phyloP scores from a whole-genome alignment of 2,113 vertebrate species.

The Stigmatopora argus region DNA sequence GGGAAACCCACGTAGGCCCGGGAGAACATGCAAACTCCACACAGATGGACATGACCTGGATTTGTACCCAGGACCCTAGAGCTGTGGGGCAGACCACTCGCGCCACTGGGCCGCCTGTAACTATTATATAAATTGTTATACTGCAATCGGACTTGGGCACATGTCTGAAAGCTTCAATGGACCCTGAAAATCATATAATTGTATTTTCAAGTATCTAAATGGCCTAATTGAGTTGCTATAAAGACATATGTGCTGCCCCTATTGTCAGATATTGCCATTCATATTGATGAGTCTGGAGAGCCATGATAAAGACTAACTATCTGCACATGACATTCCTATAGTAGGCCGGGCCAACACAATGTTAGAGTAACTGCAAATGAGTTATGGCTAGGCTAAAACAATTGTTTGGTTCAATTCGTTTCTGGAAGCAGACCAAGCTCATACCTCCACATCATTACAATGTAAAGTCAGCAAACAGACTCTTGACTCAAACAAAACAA shows the following conservation, averaged over 20 bases:
- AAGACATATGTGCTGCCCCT: neutral
- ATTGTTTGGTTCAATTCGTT: slow-evolving; percentile 8
- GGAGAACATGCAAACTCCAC: too few species aligned
- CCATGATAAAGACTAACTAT: slow-evolving; percentile 1
- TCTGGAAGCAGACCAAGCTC: neutral
- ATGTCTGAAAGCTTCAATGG: neutral
- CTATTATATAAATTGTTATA: too few species aligned
- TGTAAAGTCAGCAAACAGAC: slow-evolving; percentile 4
- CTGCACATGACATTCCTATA: neutral
- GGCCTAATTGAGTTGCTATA: slow-evolving; percentile 4
- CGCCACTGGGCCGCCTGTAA: too few species aligned
- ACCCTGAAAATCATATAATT: neutral
- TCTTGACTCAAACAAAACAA: neutral
- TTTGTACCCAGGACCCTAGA: too few species aligned
- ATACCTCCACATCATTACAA: slow-evolving; percentile 4
- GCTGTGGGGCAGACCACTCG: too few species aligned
- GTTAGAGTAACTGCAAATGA: slow-evolving; percentile 3
- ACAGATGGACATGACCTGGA: too few species aligned
- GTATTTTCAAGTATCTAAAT: slow-evolving; percentile 1
- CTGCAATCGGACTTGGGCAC: neutral
- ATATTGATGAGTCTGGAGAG: slow-evolving; percentile 6
- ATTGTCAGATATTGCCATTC: slow-evolving; percentile 4
- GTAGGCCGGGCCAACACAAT: neutral
- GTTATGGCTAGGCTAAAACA: slow-evolving; percentile 3
- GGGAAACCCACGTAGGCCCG: too few species aligned